Conservation (phyloP, 2,888 invertebrate genomes). For the Andrena haemorrhoa region DNA sequence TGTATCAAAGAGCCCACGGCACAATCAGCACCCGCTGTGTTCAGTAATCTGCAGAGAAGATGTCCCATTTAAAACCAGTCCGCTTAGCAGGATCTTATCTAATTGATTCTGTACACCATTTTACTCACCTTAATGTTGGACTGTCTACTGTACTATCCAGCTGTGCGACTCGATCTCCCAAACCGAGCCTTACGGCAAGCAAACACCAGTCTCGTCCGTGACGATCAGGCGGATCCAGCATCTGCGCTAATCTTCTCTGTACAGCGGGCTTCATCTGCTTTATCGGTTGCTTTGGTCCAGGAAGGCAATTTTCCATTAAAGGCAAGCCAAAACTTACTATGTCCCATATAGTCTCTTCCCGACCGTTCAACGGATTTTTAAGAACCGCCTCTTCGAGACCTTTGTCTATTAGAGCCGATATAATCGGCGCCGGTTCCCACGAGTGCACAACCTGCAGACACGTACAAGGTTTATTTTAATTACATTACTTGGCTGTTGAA, state of each 20-base stretch:
- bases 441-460: constrained; percentile 78
- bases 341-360: constrained; percentile 82
- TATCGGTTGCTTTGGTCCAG: constrained; percentile 84
- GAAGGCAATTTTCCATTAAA: constrained; percentile 80
- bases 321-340: constrained; percentile 81
- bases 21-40: constrained; percentile 80
- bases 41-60: constrained; percentile 76
- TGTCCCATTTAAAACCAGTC: constrained; percentile 4
- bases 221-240: constrained; percentile 90
- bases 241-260: constrained; percentile 88
- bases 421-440: constrained; percentile 81
- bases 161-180: constrained; percentile 86
- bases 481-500: background rate
- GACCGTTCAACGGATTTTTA: constrained; percentile 82
- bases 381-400: constrained; percentile 80
- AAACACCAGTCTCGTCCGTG: constrained; percentile 92
- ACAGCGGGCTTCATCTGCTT: constrained; percentile 87
- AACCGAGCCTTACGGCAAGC: constrained; percentile 89
- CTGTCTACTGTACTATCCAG: constrained; percentile 82
- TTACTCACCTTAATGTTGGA: constrained; percentile 80
- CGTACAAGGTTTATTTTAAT: background rate
- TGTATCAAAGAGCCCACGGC: constrained; percentile 80
- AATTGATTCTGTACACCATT: background rate
- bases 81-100: background rate
- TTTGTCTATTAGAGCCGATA: constrained; percentile 80